A percentile compares a stretch with the other conserved stretches of the same genome.
These are phyloP conservation scores for Myotis myotis DNA, from an alignment of 2,797 vertebrate species.

Conservation along the genomic window DNA sequence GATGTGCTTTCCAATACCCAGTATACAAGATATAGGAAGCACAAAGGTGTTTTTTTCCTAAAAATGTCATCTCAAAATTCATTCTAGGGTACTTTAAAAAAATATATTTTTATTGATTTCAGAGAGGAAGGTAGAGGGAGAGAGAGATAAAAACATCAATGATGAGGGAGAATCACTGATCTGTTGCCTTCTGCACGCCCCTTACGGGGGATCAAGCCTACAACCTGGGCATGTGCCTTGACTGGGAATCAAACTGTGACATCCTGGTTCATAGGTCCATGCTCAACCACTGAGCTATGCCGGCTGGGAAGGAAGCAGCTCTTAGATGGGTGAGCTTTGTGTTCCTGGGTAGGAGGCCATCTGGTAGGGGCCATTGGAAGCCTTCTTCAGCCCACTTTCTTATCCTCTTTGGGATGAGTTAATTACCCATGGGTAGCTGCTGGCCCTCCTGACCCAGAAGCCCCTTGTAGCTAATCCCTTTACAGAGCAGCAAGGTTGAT, in stretches of 20 bases:
- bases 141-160: neutral
- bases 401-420: neutral
- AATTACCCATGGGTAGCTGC: neutral
- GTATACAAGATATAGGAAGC: neutral
- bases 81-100: neutral
- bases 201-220: neutral
- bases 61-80: constrained; percentile 30
- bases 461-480: neutral
- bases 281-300: neutral
- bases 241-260: neutral
- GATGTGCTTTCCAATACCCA: neutral
- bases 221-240: neutral
- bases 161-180: neutral
- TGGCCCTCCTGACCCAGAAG: neutral
- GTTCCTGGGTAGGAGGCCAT: neutral
- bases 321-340: neutral
- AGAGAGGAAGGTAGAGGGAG: neutral
- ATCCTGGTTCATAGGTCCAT: neutral
- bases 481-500: neutral
- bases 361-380: neutral
- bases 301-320: neutral
- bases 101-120: neutral
- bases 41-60: neutral
- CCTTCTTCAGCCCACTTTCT: neutral
- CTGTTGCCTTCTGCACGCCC: neutral